Percentiles rank a stretch among this genome's conserved stretches.
Evolutionary conservation across 2,888 invertebrate genomes (phyloP).

Genomic region (Morpho achilles): DNA sequence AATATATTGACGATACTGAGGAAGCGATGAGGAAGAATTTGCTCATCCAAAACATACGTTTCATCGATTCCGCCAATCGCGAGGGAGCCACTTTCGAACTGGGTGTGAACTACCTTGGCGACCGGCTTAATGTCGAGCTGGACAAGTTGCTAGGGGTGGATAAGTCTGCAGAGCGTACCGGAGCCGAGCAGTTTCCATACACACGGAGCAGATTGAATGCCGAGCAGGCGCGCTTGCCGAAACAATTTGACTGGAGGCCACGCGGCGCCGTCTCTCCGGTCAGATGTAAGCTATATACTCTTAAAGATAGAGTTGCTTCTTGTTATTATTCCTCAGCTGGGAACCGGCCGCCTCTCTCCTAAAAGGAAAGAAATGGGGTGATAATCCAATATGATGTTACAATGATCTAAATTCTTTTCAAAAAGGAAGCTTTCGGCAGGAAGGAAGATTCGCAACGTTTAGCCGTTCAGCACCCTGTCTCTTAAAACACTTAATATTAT

Average conservation of each 20-base stretch:
- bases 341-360: too few species aligned
- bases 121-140: slow-evolving; percentile 50
- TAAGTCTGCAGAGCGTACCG: slow-evolving; percentile 23
- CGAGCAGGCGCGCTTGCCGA: slow-evolving; percentile 42
- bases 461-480: too few species aligned
- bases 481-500: too few species aligned
- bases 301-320: background rate
- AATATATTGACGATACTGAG: slow-evolving; percentile 49
- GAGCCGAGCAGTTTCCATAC: slow-evolving; percentile 47
- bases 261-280: slow-evolving; percentile 59
- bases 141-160: slow-evolving; percentile 41
- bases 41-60: slow-evolving; percentile 48
- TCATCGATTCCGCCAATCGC: slow-evolving; percentile 53
- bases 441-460: too few species aligned
- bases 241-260: slow-evolving; percentile 58
- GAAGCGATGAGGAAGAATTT: slow-evolving; percentile 58
- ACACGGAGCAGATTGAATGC: slow-evolving; percentile 34
- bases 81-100: slow-evolving; percentile 51
- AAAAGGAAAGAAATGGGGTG: too few species aligned
- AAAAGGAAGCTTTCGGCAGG: too few species aligned
- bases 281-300: slow-evolving; percentile 40
- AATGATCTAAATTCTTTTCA: too few species aligned
- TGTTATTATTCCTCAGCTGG: background rate
- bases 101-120: slow-evolving; percentile 48
- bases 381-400: too few species aligned